Base-by-base conservation (phyloP, 2,113 vertebrate genomes). In the Lepisosteus osseus region DNA sequence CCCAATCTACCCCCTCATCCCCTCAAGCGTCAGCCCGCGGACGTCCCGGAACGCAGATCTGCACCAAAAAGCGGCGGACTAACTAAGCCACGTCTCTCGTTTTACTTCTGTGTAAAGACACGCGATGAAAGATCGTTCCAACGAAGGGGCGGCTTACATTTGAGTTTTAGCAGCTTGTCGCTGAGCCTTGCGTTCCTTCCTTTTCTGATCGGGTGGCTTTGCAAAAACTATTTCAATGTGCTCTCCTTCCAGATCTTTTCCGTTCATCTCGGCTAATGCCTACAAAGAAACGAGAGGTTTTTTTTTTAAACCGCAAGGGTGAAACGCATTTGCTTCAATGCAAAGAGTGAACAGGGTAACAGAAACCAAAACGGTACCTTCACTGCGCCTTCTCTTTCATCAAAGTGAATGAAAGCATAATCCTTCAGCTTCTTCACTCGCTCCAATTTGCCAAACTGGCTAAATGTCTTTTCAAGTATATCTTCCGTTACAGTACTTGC, bases 361-460 rank as follows among this genome's bases (percentile, higher is more conserved):
- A 40, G 6, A 56, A 13, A 42, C 4, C 13, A 44, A 17, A 8
- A 14, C 7, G 51, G 81, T 90, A 98, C 97, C 96, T 98, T 99
- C 74, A 99, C 95, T 54, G 97, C 96, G 54, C 94, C 95, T 67
- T 98, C 96, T 72, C 97, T 68, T 54, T 99, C 96, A 74, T 98
- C 96, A 79, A 97, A 99, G 88, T 99, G 97, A 82, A 99, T 94
- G 79, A 99, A 99, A 74, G 97, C 97, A 72, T 99, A 99, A 80
- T 99, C 97, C 83, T 99, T 99, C 68, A 99, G 88, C 77, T 99
- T 99, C 91, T 99, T 99, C n/a, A 99, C 97, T 74, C 97, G 91
- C 79, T 99, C 96, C 87, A 99, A 86, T 77, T 95, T 98, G 43
- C 97, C 97, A 86, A 95, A 99, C 71, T 95, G 86, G 76, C 95